A percentile compares a stretch with the other conserved stretches of the same genome.
phyloP scores from a whole-genome alignment of 2,113 vertebrate species.

The Reinhardtius hippoglossoides region DNA sequence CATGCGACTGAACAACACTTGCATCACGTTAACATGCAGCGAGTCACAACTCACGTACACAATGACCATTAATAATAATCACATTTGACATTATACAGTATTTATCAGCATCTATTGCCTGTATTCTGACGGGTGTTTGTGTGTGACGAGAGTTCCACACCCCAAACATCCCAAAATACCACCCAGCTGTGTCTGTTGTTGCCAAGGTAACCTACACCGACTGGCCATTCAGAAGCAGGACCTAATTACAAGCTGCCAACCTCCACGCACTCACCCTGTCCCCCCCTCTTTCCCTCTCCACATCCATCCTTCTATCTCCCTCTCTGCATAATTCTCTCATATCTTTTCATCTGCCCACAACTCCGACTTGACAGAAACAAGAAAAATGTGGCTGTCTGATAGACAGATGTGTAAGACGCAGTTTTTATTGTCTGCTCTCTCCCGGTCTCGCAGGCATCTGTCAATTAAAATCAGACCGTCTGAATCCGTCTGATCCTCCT shows the following conservation, averaged over 20 bases:
- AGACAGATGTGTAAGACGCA: conserved; percentile 21
- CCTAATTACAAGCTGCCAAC: conserved; percentile 64
- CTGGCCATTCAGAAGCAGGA: conserved; percentile 49
- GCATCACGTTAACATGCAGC: background rate
- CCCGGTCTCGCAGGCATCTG: conserved; percentile 40
- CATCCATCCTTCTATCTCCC: background rate
- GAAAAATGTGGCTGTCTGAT: conserved; percentile 32
- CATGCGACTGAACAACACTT: background rate
- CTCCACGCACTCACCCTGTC: background rate
- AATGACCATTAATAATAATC: background rate
- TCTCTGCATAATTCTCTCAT: conserved; percentile 14
- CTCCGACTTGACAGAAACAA: conserved; percentile 49
- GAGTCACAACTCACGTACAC: conserved; percentile 1
- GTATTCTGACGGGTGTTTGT: background rate
- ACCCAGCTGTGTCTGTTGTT: conserved; percentile 57
- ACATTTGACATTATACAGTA: background rate
- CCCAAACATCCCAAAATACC: conserved; percentile 53
- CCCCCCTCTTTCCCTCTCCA: conserved; percentile 14
- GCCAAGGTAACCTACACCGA: conserved; percentile 63
- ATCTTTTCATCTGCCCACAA: conserved; percentile 32
- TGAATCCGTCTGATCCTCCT: conserved; percentile 63
- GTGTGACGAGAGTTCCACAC: conserved; percentile 12
- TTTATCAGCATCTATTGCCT: background rate
- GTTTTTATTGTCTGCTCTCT: conserved; percentile 17
- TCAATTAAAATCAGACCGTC: conserved; percentile 61